phyloP scores from a whole-genome alignment of 2,797 vertebrate genomes.

The Muscicapa comitata region DNA sequence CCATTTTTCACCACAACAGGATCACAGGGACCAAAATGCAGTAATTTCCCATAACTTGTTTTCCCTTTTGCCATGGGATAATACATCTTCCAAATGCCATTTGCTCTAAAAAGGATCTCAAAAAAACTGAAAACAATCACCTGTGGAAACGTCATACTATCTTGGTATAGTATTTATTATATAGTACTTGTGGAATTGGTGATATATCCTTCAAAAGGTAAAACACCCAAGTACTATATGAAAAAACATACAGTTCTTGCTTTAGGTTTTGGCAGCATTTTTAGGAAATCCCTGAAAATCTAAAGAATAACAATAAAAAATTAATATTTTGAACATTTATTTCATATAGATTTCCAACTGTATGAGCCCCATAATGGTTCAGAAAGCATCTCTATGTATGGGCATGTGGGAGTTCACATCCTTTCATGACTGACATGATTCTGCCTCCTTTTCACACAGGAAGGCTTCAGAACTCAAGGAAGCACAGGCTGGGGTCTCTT shows the following conservation, averaged over 20 bases:
- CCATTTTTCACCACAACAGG: conserved; percentile 14
- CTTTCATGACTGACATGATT: no score
- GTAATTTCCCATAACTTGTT: not conserved
- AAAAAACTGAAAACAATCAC: not conserved
- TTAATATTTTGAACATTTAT: not conserved
- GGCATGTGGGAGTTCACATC: not conserved
- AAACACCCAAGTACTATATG: not conserved
- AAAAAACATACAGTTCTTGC: not conserved
- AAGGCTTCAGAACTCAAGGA: not conserved
- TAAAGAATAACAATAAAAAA: not conserved
- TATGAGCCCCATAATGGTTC: not conserved
- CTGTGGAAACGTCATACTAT: not conserved
- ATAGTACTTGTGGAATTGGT: not conserved
- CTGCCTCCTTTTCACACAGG: not conserved
- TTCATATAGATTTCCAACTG: not conserved
- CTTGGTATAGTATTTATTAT: not conserved
- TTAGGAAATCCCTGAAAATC: not conserved
- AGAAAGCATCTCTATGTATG: accelerated
- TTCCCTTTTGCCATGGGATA: not conserved
- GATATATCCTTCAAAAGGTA: not conserved
- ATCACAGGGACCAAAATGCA: not conserved
- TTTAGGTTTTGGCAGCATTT: not conserved
- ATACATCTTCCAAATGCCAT: not conserved
- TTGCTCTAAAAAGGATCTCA: not conserved
- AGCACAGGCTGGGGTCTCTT: not conserved